phyloP scores from a whole-genome alignment of 2,888 invertebrate species.

The Euplexia lucipara region DNA sequence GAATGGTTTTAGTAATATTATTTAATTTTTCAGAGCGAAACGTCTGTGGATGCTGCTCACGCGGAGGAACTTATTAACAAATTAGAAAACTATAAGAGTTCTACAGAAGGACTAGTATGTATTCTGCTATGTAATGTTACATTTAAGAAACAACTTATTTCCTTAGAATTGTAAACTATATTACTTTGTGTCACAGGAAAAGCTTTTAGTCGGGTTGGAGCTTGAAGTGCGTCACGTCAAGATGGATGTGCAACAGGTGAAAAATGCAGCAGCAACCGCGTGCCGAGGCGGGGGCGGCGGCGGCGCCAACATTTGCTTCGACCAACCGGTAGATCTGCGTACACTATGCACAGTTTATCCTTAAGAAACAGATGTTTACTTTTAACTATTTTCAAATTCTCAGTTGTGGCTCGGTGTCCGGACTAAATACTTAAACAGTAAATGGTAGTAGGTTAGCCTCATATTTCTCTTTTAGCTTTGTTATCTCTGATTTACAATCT shows the following conservation, averaged over 20 bases:
- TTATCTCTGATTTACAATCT: neutral
- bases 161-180: neutral
- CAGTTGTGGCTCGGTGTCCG: conserved; percentile 12
- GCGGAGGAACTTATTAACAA: conserved; percentile 73
- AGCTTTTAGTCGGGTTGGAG: conserved; percentile 91
- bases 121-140: neutral
- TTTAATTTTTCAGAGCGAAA: conserved; percentile 64
- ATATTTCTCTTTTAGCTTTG: too few relatives aligned
- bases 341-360: neutral
- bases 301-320: conserved; percentile 78
- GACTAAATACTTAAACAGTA: neutral
- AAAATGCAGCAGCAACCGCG: conserved; percentile 58
- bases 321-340: conserved; percentile 74
- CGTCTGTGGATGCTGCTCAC: conserved; percentile 63
- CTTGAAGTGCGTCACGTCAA: conserved; percentile 90
- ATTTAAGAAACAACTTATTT: too few relatives aligned
- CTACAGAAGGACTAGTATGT: conserved; percentile 78
- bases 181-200: conserved; percentile 83
- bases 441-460: neutral
- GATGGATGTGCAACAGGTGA: conserved; percentile 75
- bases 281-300: conserved; percentile 78
- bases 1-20: neutral
- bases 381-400: neutral
- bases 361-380: neutral
- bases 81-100: conserved; percentile 77